Conservation (phyloP, 2,113 vertebrate genomes). For the Barbus barbus region DNA sequence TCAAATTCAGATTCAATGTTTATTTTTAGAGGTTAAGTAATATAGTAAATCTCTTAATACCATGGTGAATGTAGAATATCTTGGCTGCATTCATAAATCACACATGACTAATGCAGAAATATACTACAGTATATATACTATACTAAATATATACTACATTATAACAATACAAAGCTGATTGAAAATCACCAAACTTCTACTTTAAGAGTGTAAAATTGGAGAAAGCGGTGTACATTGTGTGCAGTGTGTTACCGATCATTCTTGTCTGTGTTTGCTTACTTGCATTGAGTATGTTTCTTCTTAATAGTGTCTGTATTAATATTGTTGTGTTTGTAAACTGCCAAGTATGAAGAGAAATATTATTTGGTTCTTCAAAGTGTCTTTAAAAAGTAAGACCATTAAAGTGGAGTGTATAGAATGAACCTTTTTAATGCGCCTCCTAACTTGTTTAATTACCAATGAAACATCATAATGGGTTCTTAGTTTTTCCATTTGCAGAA, state of each 20-base stretch:
- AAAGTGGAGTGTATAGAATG: neutral
- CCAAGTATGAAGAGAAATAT: neutral
- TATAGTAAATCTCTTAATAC: no score
- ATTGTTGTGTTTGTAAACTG: neutral
- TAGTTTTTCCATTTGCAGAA: slow-evolving; percentile 42
- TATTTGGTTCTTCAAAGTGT: neutral
- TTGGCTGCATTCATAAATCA: no score
- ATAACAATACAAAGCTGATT: neutral
- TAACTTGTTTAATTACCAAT: slow-evolving; percentile 50
- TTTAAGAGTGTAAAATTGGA: neutral
- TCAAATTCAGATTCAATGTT: no score
- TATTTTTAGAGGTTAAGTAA: no score
- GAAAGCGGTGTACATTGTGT: neutral
- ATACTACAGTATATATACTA: no score
- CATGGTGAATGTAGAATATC: no score
- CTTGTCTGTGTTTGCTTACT: no score
- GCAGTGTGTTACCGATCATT: no score
- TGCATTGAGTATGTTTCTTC: neutral
- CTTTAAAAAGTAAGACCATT: neutral
- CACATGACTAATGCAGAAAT: no score
- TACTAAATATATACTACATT: neutral
- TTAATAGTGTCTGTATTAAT: neutral
- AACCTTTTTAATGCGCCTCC: slow-evolving; percentile 13
- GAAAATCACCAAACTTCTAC: neutral
- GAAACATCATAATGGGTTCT: slow-evolving; percentile 45